Evolutionary conservation across 2,113 vertebrate species (phyloP).

Genomic region (Macaca nemestrina): DNA sequence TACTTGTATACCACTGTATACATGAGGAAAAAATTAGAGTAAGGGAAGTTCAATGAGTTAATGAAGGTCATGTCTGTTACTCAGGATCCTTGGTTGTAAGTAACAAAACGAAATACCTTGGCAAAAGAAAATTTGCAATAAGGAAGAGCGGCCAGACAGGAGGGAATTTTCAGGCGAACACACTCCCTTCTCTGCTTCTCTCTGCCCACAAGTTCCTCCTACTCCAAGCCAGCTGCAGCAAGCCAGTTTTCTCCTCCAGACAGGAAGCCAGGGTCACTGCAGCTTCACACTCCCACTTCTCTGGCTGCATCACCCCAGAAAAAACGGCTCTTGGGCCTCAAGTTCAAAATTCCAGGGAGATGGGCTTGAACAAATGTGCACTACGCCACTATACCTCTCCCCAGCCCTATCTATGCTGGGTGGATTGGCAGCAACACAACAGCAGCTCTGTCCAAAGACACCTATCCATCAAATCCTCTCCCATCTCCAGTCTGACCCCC

Average conservation of each 20-base stretch:
- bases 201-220: background rate
- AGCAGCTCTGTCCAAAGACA: background rate
- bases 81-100: background rate
- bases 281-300: background rate
- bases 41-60: background rate
- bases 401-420: background rate
- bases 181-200: background rate
- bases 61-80: background rate
- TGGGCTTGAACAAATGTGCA: background rate
- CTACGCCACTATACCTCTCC: no score
- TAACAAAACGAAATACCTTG: background rate
- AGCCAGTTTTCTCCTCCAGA: background rate
- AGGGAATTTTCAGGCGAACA: background rate
- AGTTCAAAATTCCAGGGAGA: background rate
- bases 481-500: background rate
- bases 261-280: background rate
- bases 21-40: background rate
- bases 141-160: fast-evolving
- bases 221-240: no score
- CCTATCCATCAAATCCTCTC: background rate
- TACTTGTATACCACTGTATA: background rate
- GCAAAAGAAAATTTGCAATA: background rate
- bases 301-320: background rate
- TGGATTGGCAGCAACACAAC: background rate
- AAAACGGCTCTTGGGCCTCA: background rate